Percentiles rank a stretch among this genome's conserved stretches.
phyloP scores from a whole-genome alignment of 2,113 vertebrate species.

The Montifringilla adamsi region DNA sequence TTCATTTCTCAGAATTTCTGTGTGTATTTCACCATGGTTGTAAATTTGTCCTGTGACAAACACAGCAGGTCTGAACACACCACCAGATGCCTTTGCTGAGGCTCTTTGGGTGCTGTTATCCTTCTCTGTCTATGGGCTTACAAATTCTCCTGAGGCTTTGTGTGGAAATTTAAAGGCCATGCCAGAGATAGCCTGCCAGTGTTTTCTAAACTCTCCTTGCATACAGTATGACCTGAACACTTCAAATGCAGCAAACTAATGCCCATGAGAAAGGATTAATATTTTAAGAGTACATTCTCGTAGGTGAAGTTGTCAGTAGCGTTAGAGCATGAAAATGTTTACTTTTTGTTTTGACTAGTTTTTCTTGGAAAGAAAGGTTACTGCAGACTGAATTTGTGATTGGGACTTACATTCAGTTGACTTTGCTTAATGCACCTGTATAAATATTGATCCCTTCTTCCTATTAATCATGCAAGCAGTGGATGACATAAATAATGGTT shows the following conservation, averaged over 20 bases:
- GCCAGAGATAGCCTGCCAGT: background rate
- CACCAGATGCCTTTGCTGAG: background rate
- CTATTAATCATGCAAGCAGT: background rate
- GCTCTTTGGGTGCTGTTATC: background rate
- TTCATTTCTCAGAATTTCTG: background rate
- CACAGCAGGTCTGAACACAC: background rate
- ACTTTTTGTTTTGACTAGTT: background rate
- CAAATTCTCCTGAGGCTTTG: background rate
- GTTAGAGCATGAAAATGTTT: background rate
- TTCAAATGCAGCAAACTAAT: background rate
- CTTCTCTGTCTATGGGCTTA: background rate
- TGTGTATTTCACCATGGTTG: background rate
- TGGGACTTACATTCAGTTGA: background rate
- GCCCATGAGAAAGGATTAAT: background rate
- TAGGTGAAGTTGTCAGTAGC: background rate
- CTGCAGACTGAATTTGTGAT: background rate
- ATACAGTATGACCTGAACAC: background rate
- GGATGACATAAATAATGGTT: background rate
- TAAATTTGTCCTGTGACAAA: background rate
- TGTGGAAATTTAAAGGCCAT: background rate
- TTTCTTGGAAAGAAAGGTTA: background rate
- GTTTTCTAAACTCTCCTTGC: background rate
- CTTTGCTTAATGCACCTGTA: background rate
- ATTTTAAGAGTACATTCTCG: background rate
- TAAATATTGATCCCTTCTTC: background rate